Evolutionary conservation across 2,888 invertebrate species (phyloP), one percentile per base, ranked within the genome.

Genomic region (Oxyteleia sp.): DNA sequence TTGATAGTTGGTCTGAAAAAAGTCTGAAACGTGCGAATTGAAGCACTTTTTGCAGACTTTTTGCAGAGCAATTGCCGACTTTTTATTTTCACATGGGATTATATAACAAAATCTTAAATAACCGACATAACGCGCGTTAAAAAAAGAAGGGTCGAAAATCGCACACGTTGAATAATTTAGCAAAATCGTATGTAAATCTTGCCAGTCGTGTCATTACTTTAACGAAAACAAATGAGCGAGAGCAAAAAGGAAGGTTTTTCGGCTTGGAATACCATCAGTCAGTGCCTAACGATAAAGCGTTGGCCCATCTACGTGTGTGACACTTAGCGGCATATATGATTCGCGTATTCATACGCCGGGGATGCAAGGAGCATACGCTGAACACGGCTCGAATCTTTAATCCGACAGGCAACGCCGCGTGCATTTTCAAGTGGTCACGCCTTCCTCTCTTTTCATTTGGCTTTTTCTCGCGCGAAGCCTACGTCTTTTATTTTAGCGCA

Each of bases 331-430:
- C 84, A 84, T 80, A 84, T 83, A 85, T 68, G 79, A 83, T 79
- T 90, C 88, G 87, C 85, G 89, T 87, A 91, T 91, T 90, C 90
- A 88, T 69, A 57, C 43, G 66, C 55, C 76, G 43, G 61, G 80
- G 82, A n/a, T 82, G 59, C 88, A 85, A 63, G 49, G 47, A 80
- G 71, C 64, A 61, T 47, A 80, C 78, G 74, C 38, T 76, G 89
- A 84, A 92, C 92, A 91, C 89, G 86, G 81, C 86, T 87, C 89
- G 92, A 92, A 92, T 92, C 87, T 90, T 90, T 92, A 91, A 91
- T 90, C 88, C 87, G 87, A 89, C 88, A 89, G 86, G 86, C 84
- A 85, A 88, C 89, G 87, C 85, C 84, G 80, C 83, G 82, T 76
- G 90, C 89, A 90, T 91, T 86, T 87, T 84, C 89, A 87, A 92